Evolutionary conservation across 2,113 vertebrate species (phyloP).

Genomic region (Lepus americanus): DNA sequence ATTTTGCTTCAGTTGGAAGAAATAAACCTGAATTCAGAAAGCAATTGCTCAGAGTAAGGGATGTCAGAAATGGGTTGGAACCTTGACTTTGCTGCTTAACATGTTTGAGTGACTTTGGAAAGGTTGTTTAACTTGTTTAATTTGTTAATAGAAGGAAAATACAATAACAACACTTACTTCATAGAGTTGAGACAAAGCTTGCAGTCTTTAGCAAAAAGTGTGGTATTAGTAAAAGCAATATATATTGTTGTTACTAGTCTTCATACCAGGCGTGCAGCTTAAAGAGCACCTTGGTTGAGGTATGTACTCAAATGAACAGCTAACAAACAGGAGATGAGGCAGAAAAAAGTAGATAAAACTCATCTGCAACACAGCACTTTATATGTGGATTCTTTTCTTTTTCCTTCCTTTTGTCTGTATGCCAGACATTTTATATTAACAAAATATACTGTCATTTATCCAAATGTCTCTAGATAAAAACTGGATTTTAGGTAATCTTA

Average conservation of each 20-base stretch:
- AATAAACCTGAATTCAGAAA: neutral
- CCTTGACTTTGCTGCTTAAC: neutral
- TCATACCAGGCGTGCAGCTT: neutral
- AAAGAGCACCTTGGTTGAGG: neutral
- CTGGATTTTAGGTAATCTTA: slow-evolving; percentile 62
- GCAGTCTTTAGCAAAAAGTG: neutral
- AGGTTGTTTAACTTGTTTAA: neutral
- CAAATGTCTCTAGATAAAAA: slow-evolving; percentile 62
- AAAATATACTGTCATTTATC: neutral
- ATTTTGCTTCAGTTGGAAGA: neutral
- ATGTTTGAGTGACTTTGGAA: neutral
- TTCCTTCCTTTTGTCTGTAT: neutral
- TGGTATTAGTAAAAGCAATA: neutral
- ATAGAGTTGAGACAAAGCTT: neutral
- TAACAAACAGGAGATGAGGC: neutral
- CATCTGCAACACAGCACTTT: slow-evolving; percentile 29
- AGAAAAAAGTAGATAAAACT: neutral
- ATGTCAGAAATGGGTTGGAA: neutral
- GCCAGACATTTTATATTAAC: neutral
- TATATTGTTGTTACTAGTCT: neutral
- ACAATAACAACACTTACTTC: neutral
- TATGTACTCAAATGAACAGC: neutral
- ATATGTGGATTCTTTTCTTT: neutral
- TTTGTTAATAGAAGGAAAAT: neutral
- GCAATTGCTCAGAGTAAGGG: neutral